Conservation (phyloP, 1,140 invertebrate species). For the Paraescarpia echinospica region DNA sequence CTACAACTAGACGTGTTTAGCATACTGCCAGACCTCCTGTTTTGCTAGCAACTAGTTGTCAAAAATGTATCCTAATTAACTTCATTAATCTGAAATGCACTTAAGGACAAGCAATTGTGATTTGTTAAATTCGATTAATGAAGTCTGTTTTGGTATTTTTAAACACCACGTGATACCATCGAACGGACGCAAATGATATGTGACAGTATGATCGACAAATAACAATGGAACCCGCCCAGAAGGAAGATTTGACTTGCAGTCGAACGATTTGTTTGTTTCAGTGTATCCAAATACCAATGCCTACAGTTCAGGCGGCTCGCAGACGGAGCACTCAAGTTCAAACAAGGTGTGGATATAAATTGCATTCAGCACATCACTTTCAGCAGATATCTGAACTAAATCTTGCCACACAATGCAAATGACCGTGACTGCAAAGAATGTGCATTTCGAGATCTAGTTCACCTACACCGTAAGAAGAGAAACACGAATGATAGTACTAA, state of each 20-base stretch:
- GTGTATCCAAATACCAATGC: background rate
- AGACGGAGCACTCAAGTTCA: background rate
- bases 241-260: background rate
- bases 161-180: too few species aligned
- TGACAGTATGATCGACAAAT: too few species aligned
- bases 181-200: too few species aligned
- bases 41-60: too few species aligned
- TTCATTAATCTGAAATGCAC: too few species aligned
- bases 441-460: background rate
- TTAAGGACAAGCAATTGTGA: too few species aligned
- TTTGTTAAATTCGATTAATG: too few species aligned
- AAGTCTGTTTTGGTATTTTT: too few species aligned
- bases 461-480: background rate
- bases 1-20: background rate
- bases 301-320: background rate
- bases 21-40: background rate
- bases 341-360: background rate
- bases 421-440: background rate
- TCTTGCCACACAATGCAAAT: background rate
- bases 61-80: too few species aligned
- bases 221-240: background rate
- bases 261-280: background rate
- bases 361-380: background rate
- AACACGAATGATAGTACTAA: too few species aligned
- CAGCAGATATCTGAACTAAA: background rate